phyloP scores from a whole-genome alignment of 2,797 vertebrate genomes.

The Oryzias sinensis region DNA sequence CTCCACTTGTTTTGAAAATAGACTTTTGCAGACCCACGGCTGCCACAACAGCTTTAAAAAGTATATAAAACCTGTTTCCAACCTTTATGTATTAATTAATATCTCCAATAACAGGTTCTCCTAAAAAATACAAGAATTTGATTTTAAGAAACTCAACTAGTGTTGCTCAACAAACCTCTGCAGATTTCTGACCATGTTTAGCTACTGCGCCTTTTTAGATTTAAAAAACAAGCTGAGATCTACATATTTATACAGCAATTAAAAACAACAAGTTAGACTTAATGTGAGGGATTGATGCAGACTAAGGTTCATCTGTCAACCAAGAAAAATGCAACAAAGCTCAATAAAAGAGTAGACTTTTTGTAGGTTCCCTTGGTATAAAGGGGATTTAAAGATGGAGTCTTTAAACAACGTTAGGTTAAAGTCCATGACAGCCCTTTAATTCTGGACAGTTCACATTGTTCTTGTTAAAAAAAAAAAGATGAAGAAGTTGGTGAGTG shows the following conservation, averaged over 20 bases:
- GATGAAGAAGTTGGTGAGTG: background rate
- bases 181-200: constrained; percentile 7
- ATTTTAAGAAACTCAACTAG: constrained; percentile 38
- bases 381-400: constrained; percentile 17
- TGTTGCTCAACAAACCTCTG: constrained; percentile 16
- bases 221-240: background rate
- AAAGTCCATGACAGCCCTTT: constrained; percentile 23
- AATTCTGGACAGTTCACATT: background rate
- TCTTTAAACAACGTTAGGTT: constrained; percentile 17
- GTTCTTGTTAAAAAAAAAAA: constrained; percentile 8
- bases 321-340: constrained; percentile 11
- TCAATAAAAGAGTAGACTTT: constrained; percentile 4
- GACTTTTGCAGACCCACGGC: constrained; percentile 15
- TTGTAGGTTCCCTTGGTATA: constrained; percentile 10
- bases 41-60: constrained; percentile 20
- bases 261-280: background rate
- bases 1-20: constrained; percentile 22
- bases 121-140: constrained; percentile 42
- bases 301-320: constrained; percentile 12
- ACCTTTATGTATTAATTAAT: constrained; percentile 27
- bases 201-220: background rate
- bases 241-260: background rate
- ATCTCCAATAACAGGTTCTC: constrained; percentile 23
- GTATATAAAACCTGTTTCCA: constrained; percentile 23
- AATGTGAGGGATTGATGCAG: background rate